Evolutionary conservation across 2,888 invertebrate species (phyloP).

Genomic region (Suillia variegata): DNA sequence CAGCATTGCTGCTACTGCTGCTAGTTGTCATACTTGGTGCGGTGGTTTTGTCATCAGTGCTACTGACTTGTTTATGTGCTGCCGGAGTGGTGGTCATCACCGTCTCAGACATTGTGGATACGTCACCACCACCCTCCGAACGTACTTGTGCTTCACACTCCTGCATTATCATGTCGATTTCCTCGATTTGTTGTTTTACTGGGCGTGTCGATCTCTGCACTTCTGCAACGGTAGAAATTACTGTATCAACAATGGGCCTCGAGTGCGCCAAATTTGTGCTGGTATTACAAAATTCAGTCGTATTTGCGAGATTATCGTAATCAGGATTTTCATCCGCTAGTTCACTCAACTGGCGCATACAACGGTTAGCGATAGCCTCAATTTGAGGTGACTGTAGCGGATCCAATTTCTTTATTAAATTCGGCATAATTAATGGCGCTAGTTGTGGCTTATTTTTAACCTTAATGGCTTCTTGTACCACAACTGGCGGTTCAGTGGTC

Average conservation of each 20-base stretch:
- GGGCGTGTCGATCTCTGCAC: slow-evolving; percentile 24
- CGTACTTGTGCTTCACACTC: slow-evolving; percentile 57
- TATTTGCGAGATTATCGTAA: slow-evolving; percentile 59
- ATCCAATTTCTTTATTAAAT: slow-evolving; percentile 62
- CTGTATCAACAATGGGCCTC: slow-evolving; percentile 42
- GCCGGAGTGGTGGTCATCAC: not conserved
- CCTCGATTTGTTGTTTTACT: slow-evolving; percentile 45
- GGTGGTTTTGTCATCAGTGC: slow-evolving; percentile 43
- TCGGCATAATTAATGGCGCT: slow-evolving; percentile 47
- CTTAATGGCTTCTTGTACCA: slow-evolving; percentile 49
- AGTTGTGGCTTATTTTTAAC: slow-evolving; percentile 38
- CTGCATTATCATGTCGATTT: slow-evolving; percentile 59
- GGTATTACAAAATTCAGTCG: slow-evolving; percentile 33
- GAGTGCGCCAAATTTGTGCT: slow-evolving; percentile 25
- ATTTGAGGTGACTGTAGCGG: slow-evolving; percentile 62
- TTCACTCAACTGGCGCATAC: slow-evolving; percentile 58
- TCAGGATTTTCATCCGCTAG: slow-evolving; percentile 53
- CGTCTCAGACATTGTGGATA: not conserved
- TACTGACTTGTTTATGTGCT: slow-evolving; percentile 10
- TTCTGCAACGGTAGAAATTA: slow-evolving; percentile 56
- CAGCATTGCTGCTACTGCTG: slow-evolving; percentile 31
- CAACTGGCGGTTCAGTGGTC: slow-evolving; percentile 52
- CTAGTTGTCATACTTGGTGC: slow-evolving; percentile 44
- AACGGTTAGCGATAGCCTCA: slow-evolving; percentile 64
- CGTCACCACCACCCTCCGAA: slow-evolving; percentile 6